These are phyloP conservation scores for Paedocypris micromegethes DNA, from an alignment of 2,797 vertebrate genomes.

Conservation along the genomic window DNA sequence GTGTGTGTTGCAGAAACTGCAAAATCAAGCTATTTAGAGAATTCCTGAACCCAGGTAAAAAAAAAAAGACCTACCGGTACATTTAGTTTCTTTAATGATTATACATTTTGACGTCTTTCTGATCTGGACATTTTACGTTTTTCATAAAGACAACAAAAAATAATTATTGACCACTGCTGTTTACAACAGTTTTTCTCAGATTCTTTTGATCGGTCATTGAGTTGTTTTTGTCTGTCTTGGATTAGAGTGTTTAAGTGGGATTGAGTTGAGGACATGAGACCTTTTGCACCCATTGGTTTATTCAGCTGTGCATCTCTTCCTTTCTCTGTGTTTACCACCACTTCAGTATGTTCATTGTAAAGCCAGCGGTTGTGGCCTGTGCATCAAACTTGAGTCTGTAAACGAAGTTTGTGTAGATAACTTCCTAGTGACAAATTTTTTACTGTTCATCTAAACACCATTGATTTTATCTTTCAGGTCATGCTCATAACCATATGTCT, in stretches of 20 bases:
- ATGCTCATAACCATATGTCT: too few relatives aligned
- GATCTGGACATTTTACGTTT: too few relatives aligned
- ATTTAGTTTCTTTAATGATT: too few relatives aligned
- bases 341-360: constrained; percentile 5
- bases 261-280: constrained; percentile 10
- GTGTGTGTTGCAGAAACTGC: too few relatives aligned
- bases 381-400: constrained; percentile 1
- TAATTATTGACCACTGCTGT: neutral
- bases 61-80: too few relatives aligned
- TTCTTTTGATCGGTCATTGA: neutral
- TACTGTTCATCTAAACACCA: too few relatives aligned
- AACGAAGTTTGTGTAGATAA: constrained; percentile 8
- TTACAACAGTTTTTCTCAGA: constrained; percentile 6
- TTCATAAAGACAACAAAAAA: too few relatives aligned
- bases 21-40: too few relatives aligned
- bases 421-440: neutral
- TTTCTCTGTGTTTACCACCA: constrained; percentile 6
- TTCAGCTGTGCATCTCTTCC: constrained; percentile 26
- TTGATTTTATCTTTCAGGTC: too few relatives aligned
- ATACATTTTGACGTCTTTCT: too few relatives aligned
- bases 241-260: constrained; percentile 7
- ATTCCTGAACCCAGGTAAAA: too few relatives aligned
- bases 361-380: constrained; percentile 5
- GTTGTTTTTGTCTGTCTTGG: constrained; percentile 10
- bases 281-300: constrained; percentile 32